Base-by-base conservation (phyloP, 2,113 vertebrate species). In the Vidua chalybeata region DNA sequence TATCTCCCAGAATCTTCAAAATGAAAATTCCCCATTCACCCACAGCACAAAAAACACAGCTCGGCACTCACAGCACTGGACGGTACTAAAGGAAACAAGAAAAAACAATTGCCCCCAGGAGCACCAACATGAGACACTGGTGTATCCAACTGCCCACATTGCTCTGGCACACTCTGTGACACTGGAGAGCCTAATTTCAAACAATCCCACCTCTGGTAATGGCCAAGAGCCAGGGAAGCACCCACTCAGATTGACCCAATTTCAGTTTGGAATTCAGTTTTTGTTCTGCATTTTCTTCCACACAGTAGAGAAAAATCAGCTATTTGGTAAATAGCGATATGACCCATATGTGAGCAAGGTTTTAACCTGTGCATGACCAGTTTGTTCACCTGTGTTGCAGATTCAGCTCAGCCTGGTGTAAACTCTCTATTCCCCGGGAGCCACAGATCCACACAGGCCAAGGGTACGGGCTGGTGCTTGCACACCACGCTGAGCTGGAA, bases 1-100 rank as follows among this genome's bases (percentile, higher is more conserved):
- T 73, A 94, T 97, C 81, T 96, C 66, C 85, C 56, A 73, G 62
- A 86, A 73, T 46, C 91, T 33, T 96, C 27, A 56, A 94, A 97
- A 87, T 73, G 66, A 96, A 84, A 94, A 94, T 75, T 79, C 83
- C 54, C 64, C 61, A 39, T 72, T 92, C 83, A 79, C 77, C 87
- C 87, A 73, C 74, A 75, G 68, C 63, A 86, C 64, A 62, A 84
- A 94, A 95, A 94, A 66, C 6, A 82, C 24, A 64, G 55, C 48
- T 76, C 3, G 0, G 64, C 84, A 79, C 48, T 92, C 84, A 63
- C 63, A 13, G 52, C 9, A 17, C 59, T 63, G 63, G 35, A 37
- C 39, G 23, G 55, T 35, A 64, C 63, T 37, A 71, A 23, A 11
- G 49, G 39, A 81, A 93, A 90, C 64, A 78, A 93, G 66, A 68